Evolutionary conservation across 1,140 invertebrate genomes (phyloP).

Genomic region (Pachypsylla venusta): DNA sequence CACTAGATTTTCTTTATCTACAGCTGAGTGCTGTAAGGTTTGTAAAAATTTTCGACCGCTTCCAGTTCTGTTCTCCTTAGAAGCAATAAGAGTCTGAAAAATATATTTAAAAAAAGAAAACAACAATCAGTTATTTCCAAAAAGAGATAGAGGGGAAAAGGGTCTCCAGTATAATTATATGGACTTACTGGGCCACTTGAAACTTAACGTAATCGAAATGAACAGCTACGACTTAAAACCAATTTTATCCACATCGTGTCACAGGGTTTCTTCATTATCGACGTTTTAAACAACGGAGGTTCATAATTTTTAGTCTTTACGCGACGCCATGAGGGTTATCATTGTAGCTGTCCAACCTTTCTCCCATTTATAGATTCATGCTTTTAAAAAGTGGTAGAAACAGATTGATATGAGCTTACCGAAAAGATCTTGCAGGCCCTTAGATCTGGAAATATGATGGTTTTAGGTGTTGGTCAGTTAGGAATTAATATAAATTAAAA

Average conservation of each 20-base stretch:
- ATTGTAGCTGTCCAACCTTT: no score
- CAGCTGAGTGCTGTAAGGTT: background rate
- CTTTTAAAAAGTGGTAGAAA: background rate
- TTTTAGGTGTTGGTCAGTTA: background rate
- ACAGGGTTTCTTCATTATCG: no score
- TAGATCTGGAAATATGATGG: background rate
- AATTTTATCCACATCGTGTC: background rate
- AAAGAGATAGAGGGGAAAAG: background rate
- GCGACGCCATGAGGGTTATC: no score
- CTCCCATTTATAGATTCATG: no score
- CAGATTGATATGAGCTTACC: background rate
- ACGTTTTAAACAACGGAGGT: no score
- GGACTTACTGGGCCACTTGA: background rate
- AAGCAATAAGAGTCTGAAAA: background rate
- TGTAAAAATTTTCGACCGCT: background rate
- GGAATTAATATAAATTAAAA: background rate
- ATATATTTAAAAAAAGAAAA: background rate
- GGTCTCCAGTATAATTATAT: background rate
- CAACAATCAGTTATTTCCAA: background rate
- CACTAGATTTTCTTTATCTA: slow-evolving; percentile 7
- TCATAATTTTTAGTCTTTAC: no score
- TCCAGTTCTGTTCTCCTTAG: background rate
- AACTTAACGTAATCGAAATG: background rate
- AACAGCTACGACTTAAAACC: background rate
- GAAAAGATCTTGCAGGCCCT: background rate